Evolutionary conservation across 1,140 invertebrate genomes (phyloP).

Genomic region (Eupeodes corollae): DNA sequence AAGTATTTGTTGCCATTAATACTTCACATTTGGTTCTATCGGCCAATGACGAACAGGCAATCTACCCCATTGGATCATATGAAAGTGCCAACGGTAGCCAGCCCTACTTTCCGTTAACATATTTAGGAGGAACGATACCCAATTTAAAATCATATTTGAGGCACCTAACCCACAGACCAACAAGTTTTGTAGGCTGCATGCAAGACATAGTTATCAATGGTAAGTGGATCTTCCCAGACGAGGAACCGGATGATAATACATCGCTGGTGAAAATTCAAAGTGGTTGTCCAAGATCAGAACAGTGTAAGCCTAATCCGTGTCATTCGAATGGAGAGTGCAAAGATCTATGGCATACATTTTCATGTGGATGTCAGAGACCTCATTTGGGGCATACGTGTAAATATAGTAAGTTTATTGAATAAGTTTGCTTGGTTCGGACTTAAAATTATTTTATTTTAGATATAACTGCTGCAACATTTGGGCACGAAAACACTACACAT

Average conservation of each 20-base stretch:
- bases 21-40: slow-evolving; percentile 71
- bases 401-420: slow-evolving; percentile 51
- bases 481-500: slow-evolving; percentile 64
- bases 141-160: slow-evolving; percentile 44
- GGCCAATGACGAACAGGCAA: slow-evolving; percentile 78
- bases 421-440: too few species aligned
- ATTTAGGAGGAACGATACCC: slow-evolving; percentile 60
- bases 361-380: slow-evolving; percentile 75
- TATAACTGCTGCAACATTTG: slow-evolving; percentile 83
- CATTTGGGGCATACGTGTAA: slow-evolving; percentile 78
- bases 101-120: slow-evolving; percentile 70
- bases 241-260: slow-evolving; percentile 15
- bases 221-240: slow-evolving; percentile 51
- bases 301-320: slow-evolving; percentile 80
- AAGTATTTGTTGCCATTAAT: slow-evolving; percentile 75
- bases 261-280: slow-evolving; percentile 45
- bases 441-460: slow-evolving; percentile 38
- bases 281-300: slow-evolving; percentile 63
- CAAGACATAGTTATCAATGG: slow-evolving; percentile 81
- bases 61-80: slow-evolving; percentile 72
- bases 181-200: slow-evolving; percentile 79
- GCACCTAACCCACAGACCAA: slow-evolving; percentile 55
- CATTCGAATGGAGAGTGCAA: slow-evolving; percentile 73
- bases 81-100: slow-evolving; percentile 58
- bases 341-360: slow-evolving; percentile 79